Percentiles rank a stretch among this genome's conserved stretches.
These are phyloP conservation scores for Ranitomeya variabilis DNA, from an alignment of 2,113 vertebrate genomes.

Conservation along the genomic window DNA sequence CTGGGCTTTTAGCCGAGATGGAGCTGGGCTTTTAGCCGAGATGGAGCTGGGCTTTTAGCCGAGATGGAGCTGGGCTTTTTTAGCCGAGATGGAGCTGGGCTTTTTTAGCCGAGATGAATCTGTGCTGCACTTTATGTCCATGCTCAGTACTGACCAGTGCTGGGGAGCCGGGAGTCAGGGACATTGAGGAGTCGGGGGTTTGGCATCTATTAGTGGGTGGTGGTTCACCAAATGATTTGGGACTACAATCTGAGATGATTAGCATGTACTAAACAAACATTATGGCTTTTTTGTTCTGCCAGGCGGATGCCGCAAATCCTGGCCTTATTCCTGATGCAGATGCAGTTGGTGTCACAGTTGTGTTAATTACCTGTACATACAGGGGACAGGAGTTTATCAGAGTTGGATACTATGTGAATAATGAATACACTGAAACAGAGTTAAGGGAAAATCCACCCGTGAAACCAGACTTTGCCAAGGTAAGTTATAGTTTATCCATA, in stretches of 20 bases:
- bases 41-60: too few species aligned
- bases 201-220: too few species aligned
- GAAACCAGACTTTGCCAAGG: constrained; percentile 84
- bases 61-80: too few species aligned
- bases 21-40: too few species aligned
- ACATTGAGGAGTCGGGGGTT: too few species aligned
- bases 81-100: too few species aligned
- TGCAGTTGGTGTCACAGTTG: constrained; percentile 82
- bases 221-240: too few species aligned
- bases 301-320: constrained; percentile 82
- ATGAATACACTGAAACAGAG: constrained; percentile 83
- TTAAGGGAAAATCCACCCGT: constrained; percentile 82
- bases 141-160: too few species aligned
- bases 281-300: neutral
- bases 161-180: too few species aligned
- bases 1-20: too few species aligned
- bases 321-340: constrained; percentile 84
- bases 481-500: constrained; percentile 57
- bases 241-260: neutral
- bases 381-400: constrained; percentile 84
- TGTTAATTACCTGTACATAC: constrained; percentile 83
- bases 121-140: too few species aligned
- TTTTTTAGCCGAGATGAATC: too few species aligned
- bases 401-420: constrained; percentile 85
- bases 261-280: neutral